Evolutionary conservation across 2,113 vertebrate genomes (phyloP), one percentile per base, ranked within the genome.

Genomic region (Cricetomys ansorgei): DNA sequence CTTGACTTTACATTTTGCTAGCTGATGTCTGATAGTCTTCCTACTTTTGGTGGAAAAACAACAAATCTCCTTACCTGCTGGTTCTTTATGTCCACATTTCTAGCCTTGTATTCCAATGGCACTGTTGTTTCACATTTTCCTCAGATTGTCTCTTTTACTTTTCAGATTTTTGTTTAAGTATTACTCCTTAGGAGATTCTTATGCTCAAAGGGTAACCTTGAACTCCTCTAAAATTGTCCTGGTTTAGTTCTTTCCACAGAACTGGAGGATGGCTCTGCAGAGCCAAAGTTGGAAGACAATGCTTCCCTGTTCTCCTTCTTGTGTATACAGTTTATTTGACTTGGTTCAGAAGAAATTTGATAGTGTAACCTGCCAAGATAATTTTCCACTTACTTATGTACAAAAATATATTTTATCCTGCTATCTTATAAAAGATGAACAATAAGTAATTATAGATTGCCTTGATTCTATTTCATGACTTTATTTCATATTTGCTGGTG

Each of bases 41-140:
- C 37, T 25, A n/a, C 17, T 72, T 27, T 40, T n/a, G 12, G 0
- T 43, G 55, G 4, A 27, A 16, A 3, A 25, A 1, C 1, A 12
- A 10, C 57, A 12, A 29, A 1, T 17, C 15, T 73, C 17, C 69
- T 50, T 45, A 25, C 11, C 65, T 76, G 11, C 40, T 4, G 13
- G 25, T 15, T 76, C 48, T 72, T 67, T 69, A 40, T 15, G 40
- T 40, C n/a, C 2, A 3, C 57, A 27, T 4, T 4, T 11, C 48
- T 83, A 25, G 23, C 15, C 4, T 34, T 17, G 15, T 7, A 40
- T 31, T 77, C 43, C 23, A 7, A 40, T 1, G 12, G 29, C 11
- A 2, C 23, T 43, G 27, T 50, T 29, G 7, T 31, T 83, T 50
- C 15, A 2, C 25, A n/a, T 50, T 45, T 59, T 3, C 8, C 45